Conservation (phyloP, 2,888 invertebrate species). For the Brachyptera putata region DNA sequence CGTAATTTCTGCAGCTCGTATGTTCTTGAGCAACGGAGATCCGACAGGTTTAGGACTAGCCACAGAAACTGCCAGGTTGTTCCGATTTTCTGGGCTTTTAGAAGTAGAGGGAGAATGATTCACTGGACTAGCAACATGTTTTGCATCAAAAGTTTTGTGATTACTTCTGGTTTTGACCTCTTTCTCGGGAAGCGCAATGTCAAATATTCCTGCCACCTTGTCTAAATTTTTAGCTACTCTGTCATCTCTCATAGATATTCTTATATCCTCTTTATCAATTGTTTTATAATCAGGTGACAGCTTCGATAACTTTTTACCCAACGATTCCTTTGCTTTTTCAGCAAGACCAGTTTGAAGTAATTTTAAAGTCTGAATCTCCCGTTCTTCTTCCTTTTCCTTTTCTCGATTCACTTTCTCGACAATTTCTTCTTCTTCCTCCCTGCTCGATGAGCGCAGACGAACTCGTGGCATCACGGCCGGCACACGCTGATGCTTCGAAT, state of each 20-base stretch:
- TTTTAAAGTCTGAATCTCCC: slow-evolving; percentile 64
- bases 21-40: too few species aligned
- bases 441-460: slow-evolving; percentile 42
- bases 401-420: slow-evolving; percentile 52
- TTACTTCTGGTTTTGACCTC: slow-evolving; percentile 14
- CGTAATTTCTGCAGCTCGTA: neutral
- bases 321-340: slow-evolving; percentile 66
- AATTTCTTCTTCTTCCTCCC: slow-evolving; percentile 47
- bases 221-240: neutral
- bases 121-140: neutral
- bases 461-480: slow-evolving; percentile 51
- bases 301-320: slow-evolving; percentile 52
- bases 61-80: neutral
- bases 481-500: slow-evolving; percentile 41
- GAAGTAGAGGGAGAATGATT: neutral
- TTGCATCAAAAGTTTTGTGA: neutral
- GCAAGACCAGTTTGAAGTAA: slow-evolving; percentile 60
- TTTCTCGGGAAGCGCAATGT: slow-evolving; percentile 29
- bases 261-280: neutral
- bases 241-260: slow-evolving; percentile 6
- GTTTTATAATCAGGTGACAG: slow-evolving; percentile 24
- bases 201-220: slow-evolving; percentile 20
- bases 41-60: neutral
- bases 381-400: slow-evolving; percentile 60
- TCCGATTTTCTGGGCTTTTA: slow-evolving; percentile 17